Evolutionary conservation across 2,797 vertebrate species (phyloP).

Genomic region (Helicolenus hilgendorfi): DNA sequence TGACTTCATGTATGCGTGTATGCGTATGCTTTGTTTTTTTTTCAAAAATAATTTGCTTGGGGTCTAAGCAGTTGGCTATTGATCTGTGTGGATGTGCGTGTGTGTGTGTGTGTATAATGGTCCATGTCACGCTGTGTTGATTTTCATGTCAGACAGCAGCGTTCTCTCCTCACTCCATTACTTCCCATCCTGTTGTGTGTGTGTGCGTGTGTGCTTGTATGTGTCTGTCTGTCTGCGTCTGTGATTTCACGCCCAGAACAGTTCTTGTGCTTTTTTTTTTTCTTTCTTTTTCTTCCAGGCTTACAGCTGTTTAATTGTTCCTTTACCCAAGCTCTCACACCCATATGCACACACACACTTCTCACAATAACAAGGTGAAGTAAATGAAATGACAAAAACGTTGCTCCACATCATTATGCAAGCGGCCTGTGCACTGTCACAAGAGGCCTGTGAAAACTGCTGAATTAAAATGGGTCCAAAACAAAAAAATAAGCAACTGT

Average conservation of each 20-base stretch:
- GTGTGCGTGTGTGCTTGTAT: neutral
- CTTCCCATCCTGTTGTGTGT: constrained; percentile 71
- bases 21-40: neutral
- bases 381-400: constrained; percentile 44
- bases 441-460: constrained; percentile 41
- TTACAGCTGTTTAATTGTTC: constrained; percentile 78
- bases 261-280: constrained; percentile 30
- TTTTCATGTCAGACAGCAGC: constrained; percentile 83
- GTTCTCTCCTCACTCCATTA: constrained; percentile 84
- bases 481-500: constrained; percentile 35
- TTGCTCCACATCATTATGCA: constrained; percentile 56
- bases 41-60: constrained; percentile 36
- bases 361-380: constrained; percentile 47
- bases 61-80: constrained; percentile 67
- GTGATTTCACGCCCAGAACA: constrained; percentile 61
- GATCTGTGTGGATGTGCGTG: constrained; percentile 53
- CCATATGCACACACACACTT: constrained; percentile 5
- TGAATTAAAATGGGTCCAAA: constrained; percentile 37
- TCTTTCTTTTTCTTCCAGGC: constrained; percentile 27
- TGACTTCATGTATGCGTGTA: neutral
- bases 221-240: constrained; percentile 35
- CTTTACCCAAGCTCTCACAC: constrained; percentile 24
- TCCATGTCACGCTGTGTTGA: constrained; percentile 80
- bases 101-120: constrained; percentile 63
- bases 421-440: constrained; percentile 25